These are phyloP conservation scores for Acinonyx jubatus DNA, from an alignment of 2,113 vertebrate genomes.

Conservation along the genomic window DNA sequence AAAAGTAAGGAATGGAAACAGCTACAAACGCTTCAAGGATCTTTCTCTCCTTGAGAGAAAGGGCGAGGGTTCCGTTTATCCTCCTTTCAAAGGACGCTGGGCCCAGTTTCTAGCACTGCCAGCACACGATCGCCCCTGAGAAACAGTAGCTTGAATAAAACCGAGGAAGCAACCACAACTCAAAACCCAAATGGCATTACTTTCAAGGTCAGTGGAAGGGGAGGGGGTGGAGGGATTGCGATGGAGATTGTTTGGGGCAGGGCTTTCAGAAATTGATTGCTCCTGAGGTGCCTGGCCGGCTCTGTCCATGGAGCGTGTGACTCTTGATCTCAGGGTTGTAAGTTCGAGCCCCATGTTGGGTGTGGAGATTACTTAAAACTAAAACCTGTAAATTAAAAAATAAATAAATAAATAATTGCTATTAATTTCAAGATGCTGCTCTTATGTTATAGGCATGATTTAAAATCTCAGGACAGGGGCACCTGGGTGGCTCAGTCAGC, in stretches of 20 bases:
- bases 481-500: no score
- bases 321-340: no score
- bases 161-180: not conserved
- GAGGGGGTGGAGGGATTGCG: accelerated
- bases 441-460: not conserved
- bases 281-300: no score
- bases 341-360: no score
- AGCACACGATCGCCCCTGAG: not conserved
- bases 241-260: accelerated
- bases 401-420: not conserved
- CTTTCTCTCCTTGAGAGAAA: not conserved
- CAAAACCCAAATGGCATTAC: accelerated
- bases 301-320: no score
- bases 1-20: not conserved
- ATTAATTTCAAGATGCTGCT: not conserved
- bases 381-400: no score
- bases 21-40: not conserved
- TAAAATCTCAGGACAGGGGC: not conserved
- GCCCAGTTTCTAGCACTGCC: not conserved
- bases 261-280: not conserved
- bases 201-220: accelerated
- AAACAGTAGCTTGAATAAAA: not conserved
- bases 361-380: no score
- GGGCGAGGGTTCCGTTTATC: not conserved
- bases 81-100: not conserved